These are phyloP conservation scores for Coenonympha arcania DNA, from an alignment of 2,888 invertebrate genomes.

Conservation along the genomic window DNA sequence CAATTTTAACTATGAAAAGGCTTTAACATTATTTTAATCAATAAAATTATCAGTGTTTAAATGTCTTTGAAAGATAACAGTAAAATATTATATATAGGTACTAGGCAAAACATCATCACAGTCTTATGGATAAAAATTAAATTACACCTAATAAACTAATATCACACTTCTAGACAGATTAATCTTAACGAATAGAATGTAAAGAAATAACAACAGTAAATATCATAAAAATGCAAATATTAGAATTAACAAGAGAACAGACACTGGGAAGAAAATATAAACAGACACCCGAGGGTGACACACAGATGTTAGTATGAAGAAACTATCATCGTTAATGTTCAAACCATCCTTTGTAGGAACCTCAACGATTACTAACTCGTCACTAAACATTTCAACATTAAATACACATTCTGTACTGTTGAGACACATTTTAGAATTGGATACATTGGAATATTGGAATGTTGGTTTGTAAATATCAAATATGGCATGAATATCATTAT, in stretches of 20 bases:
- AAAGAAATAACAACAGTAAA: constrained; percentile 46
- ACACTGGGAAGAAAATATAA: constrained; percentile 85
- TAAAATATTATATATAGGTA: constrained; percentile 24
- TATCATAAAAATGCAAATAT: constrained; percentile 87
- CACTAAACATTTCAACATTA: constrained; percentile 79
- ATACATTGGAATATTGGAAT: constrained; percentile 82
- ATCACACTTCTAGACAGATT: constrained; percentile 68
- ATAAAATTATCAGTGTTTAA: constrained; percentile 4
- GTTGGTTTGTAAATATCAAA: constrained; percentile 90
- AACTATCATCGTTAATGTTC: constrained; percentile 82
- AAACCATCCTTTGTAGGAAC: constrained; percentile 87
- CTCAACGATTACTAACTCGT: constrained; percentile 87
- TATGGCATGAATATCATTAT: constrained; percentile 86
- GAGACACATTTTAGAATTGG: constrained; percentile 79
- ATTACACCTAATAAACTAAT: constrained; percentile 55
- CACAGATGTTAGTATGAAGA: constrained; percentile 80
- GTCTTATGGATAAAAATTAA: constrained; percentile 25
- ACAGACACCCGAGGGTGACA: constrained; percentile 86
- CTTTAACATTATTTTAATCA: no score
- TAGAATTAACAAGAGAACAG: constrained; percentile 82
- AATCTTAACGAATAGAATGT: constrained; percentile 53
- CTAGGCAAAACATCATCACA: constrained; percentile 32
- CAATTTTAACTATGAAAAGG: not conserved
- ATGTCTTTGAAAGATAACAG: constrained; percentile 11
- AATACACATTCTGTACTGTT: constrained; percentile 86